Evolutionary conservation across 2,113 vertebrate species (phyloP), one percentile per base, ranked within the genome.

Genomic region (Trichomycterus rosablanca): DNA sequence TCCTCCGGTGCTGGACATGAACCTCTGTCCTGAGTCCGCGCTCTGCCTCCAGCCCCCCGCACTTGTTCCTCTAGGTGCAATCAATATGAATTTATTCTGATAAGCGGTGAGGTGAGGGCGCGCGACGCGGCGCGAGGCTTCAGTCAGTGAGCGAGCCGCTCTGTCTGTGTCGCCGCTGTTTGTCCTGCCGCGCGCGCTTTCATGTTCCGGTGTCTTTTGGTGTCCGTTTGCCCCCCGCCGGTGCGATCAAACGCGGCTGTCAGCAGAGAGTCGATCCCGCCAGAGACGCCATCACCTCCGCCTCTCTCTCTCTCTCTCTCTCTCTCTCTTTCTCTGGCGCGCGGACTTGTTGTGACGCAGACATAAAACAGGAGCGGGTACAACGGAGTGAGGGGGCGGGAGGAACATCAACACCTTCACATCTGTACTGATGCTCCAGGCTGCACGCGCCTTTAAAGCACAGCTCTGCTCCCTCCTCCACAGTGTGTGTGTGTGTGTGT

Each of bases 281-380:
- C 78, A 80, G 82, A 86, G 85, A 85, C 87, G 84, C 87, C 87
- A 88, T 89, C 86, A 83, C 84, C 83, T 73, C 30, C 20, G 2
- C 34, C 20, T 83, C 80, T 74, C 76, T 71, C 59, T 75, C 54
- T 67, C 62, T 45, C 49, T 66, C 51, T 37, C 51, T 54, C 32
- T 26, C 37, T 42, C 54, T 58, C 55, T 28, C 51, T 35, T 32
- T 54, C 32, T 55, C 54, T 19, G 35, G 30, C 55, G 43, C 11
- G 18, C 18, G 22, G 86, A 85, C 84, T 89, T 87, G 84, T 87
- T 89, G 86, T 89, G 87, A 89, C 87, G 87, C 87, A 89, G 86
- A 88, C 84, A 88, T 88, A 88, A 89, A 89, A 89, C 85, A 86
- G 59, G 78, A 78, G 79, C 74, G 80, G 22, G 76, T 71, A 70